Conservation (phyloP, 2,888 invertebrate species). For the Neoascia interrupta region DNA sequence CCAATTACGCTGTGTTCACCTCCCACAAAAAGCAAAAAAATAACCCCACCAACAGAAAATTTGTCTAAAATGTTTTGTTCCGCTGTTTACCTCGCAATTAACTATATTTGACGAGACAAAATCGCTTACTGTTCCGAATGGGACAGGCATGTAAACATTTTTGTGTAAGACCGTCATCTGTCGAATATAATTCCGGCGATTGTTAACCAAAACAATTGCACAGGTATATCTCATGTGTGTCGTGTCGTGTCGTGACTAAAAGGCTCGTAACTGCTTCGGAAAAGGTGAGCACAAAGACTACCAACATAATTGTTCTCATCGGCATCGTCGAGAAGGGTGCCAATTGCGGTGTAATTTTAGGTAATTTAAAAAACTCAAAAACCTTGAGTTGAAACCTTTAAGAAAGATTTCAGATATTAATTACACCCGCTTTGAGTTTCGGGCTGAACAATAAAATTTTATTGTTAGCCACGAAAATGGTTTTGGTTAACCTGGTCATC, state of each 20-base stretch:
- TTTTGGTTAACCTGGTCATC: too few species aligned
- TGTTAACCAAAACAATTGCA: constrained; percentile 31
- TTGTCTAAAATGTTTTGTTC: constrained; percentile 21
- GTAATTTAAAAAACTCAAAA: constrained; percentile 21
- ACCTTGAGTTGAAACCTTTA: constrained; percentile 22
- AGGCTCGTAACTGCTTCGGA: too few species aligned
- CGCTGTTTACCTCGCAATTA: constrained; percentile 37
- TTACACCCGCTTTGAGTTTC: background rate
- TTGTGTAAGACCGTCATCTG: constrained; percentile 2
- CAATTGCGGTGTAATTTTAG: constrained; percentile 58
- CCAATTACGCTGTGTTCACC: background rate
- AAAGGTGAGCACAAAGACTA: constrained; percentile 36
- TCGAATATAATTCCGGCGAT: constrained; percentile 5
- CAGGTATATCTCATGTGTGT: too few species aligned
- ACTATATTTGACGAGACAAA: constrained; percentile 10
- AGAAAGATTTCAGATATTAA: constrained; percentile 4
- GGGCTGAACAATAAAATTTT: constrained; percentile 19
- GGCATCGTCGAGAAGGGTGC: constrained; percentile 33
- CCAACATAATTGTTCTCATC: constrained; percentile 50
- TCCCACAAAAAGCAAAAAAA: background rate
- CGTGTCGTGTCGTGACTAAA: constrained; percentile 28
- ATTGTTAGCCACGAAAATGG: background rate
- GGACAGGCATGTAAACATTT: constrained; percentile 8
- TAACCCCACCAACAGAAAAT: background rate
- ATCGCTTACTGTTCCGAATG: constrained; percentile 18